Percentiles rank a stretch among this genome's conserved stretches.
Evolutionary conservation across 2,113 vertebrate species (phyloP).

Genomic region (Sigmodon hispidus): DNA sequence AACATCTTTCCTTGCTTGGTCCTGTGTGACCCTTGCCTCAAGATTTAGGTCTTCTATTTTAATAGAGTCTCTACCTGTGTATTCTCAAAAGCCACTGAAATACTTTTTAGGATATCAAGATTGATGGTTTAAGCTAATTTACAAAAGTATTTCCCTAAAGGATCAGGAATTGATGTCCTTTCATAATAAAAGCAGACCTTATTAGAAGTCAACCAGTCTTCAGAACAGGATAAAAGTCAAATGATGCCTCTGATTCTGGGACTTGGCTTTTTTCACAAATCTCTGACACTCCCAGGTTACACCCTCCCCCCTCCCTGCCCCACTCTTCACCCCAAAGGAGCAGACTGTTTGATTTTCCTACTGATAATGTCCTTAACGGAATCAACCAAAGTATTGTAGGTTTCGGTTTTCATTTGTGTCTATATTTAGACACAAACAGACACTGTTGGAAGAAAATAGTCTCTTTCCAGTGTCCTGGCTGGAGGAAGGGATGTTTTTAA

Average conservation of each 20-base stretch:
- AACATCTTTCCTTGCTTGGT: background rate
- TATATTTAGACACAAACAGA: conserved; percentile 55
- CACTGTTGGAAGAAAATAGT: conserved; percentile 5
- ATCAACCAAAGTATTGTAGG: conserved; percentile 15
- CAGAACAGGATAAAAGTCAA: background rate
- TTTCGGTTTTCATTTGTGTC: conserved; percentile 45
- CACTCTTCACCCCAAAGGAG: background rate
- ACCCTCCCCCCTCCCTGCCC: no score
- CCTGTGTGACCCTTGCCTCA: background rate
- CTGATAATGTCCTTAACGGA: conserved; percentile 22
- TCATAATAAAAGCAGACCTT: conserved; percentile 53
- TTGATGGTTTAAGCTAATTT: background rate
- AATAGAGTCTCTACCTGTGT: background rate
- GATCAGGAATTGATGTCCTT: conserved; percentile 46
- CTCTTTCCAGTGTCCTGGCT: conserved; percentile 22
- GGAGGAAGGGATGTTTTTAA: conserved; percentile 7
- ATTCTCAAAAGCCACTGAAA: conserved; percentile 6
- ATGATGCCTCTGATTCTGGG: background rate
- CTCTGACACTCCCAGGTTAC: background rate
- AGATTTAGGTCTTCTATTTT: conserved; percentile 1
- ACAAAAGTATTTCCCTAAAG: conserved; percentile 29
- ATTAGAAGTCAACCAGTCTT: background rate
- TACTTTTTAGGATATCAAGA: conserved; percentile 33
- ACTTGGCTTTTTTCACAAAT: background rate
- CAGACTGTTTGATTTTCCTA: background rate